These are phyloP conservation scores for Xiphophorus maculatus DNA, from an alignment of 2,113 vertebrate species.

Conservation along the genomic window DNA sequence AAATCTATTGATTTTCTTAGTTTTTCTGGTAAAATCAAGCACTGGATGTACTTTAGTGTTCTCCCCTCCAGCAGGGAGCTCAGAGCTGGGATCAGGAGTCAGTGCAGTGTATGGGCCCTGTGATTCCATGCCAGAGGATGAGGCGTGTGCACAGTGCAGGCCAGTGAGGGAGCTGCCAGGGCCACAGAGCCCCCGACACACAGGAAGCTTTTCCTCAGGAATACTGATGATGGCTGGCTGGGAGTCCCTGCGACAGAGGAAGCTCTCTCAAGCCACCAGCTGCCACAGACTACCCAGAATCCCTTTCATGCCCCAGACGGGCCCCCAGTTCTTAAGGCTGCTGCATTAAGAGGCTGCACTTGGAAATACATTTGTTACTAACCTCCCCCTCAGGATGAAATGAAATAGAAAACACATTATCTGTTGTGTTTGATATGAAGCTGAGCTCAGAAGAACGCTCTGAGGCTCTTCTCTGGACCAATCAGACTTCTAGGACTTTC, in stretches of 20 bases:
- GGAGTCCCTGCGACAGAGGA: constrained; percentile 75
- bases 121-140: constrained; percentile 77
- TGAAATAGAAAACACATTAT: constrained; percentile 75
- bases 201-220: constrained; percentile 80
- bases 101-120: constrained; percentile 51
- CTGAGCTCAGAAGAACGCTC: constrained; percentile 32
- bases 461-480: constrained; percentile 33
- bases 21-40: too few relatives aligned
- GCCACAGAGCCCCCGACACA: constrained; percentile 64
- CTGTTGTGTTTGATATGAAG: constrained; percentile 50
- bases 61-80: constrained; percentile 34
- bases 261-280: constrained; percentile 82
- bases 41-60: constrained; percentile 36
- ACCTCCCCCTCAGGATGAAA: constrained; percentile 47
- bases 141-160: constrained; percentile 64
- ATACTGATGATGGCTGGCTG: constrained; percentile 78
- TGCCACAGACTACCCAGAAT: constrained; percentile 76
- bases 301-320: constrained; percentile 73
- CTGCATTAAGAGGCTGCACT: constrained; percentile 72
- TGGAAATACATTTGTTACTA: constrained; percentile 53
- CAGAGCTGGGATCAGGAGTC: constrained; percentile 50
- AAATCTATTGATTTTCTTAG: too few relatives aligned
- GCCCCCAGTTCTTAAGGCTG: constrained; percentile 62
- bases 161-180: constrained; percentile 36
- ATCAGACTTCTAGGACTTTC: constrained; percentile 41